Evolutionary conservation across 2,888 invertebrate species (phyloP), one percentile per base, ranked within the genome.

Genomic region (Drosophila cracens): DNA sequence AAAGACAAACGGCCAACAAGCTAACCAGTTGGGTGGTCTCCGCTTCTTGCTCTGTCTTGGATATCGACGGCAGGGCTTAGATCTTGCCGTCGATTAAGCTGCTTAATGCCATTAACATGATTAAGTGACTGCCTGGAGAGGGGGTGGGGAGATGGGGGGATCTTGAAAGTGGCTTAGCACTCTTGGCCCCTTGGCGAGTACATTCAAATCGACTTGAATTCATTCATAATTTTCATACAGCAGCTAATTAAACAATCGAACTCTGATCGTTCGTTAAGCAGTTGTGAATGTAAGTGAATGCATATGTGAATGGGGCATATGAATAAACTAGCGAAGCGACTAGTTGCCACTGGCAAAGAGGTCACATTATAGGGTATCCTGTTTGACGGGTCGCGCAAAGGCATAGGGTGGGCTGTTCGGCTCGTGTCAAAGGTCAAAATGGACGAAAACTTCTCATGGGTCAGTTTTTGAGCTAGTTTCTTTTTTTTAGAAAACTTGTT

Each of bases 31-130:
- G 83, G 81, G 81, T 81, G 83, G 81, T 82, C 81, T 68, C 43
- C 43, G 46, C 13, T 38, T 48, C 52, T 56, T 36, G 18, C 2
- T 46, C 49, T 57, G 52, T 18, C 70, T 81, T 76, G 86, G 83
- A 87, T 87, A 87, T 87, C 85, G 84, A 87, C 82, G 80, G 83
- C 76, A 68, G 71, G 38, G 78, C 88, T 89, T 86, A 89, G 90
- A 87, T 89, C 88, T 87, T 74, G 87, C 87, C 87, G 87, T 87
- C 87, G 87, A 89, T 87, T 85, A 85, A 89, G 87, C 87, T 81
- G 90, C 88, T 87, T 89, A 89, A 87, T 87, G 83, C 81, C 88
- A 87, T 89, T 87, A 87, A 85, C 86, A 81, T 89, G 83, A 89
- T 87, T 87, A 87, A 87, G 70, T 67, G 79, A 74, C 80, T 75